Evolutionary conservation across 2,113 vertebrate species (phyloP).

Genomic region (Lepus europaeus): DNA sequence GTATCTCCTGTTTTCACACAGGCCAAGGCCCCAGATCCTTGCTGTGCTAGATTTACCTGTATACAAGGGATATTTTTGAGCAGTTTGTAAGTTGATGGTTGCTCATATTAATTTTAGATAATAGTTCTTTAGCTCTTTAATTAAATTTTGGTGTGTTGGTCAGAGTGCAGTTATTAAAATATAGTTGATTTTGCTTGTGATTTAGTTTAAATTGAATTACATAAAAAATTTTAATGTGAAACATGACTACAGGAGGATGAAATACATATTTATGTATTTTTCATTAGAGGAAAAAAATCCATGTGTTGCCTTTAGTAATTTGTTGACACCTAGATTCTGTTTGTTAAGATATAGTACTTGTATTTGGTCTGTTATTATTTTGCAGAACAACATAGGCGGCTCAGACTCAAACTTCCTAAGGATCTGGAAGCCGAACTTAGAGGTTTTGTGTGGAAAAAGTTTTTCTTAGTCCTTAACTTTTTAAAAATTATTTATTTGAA

Average conservation of each 20-base stretch:
- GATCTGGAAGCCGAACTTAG: not conserved
- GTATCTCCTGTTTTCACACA: not conserved
- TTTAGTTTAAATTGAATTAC: conserved; percentile 29
- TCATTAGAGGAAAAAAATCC: not conserved
- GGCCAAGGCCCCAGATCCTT: not conserved
- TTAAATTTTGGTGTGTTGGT: conserved; percentile 45
- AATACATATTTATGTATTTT: not conserved
- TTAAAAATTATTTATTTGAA: not conserved
- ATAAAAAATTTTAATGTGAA: conserved; percentile 61
- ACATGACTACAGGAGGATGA: not conserved
- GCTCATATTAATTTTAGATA: conserved; percentile 48
- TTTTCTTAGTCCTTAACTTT: not conserved
- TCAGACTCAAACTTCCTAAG: conserved; percentile 3
- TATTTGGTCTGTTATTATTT: conserved; percentile 35
- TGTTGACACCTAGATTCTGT: conserved; percentile 36
- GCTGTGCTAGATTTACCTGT: not conserved
- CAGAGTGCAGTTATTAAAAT: conserved; percentile 23
- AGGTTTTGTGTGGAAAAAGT: not conserved
- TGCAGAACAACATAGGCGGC: conserved; percentile 9
- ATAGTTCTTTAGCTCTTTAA: conserved; percentile 27
- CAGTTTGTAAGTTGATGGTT: conserved; percentile 46
- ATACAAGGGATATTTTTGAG: not conserved
- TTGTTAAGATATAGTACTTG: conserved; percentile 23
- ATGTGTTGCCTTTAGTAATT: conserved; percentile 16
- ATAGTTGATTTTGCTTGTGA: conserved; percentile 46